These are phyloP conservation scores for Hypsibius dujardini DNA, from an alignment of 1,140 invertebrate genomes.

Conservation along the genomic window DNA sequence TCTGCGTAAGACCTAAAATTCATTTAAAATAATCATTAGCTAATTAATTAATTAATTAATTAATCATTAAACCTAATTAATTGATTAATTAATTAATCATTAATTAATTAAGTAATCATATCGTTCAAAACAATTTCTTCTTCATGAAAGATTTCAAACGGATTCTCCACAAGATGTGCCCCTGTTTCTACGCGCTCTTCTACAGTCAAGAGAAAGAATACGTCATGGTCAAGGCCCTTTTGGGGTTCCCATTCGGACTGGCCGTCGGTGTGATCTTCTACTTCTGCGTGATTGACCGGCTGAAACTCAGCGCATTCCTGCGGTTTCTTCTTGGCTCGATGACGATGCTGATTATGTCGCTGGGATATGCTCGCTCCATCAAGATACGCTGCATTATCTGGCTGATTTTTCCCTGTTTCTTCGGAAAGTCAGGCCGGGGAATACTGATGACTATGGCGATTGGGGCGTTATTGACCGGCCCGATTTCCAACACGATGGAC, in stretches of 20 bases:
- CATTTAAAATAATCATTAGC: neutral
- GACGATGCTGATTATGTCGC: constrained; percentile 23
- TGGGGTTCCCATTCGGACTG: neutral
- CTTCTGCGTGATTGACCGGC: constrained; percentile 21
- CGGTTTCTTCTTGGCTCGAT: constrained; percentile 23
- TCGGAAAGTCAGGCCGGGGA: constrained; percentile 27
- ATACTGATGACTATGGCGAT: constrained; percentile 28
- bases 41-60: no score
- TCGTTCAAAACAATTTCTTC: neutral
- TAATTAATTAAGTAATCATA: no score
- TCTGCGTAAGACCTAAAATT: constrained; percentile 7
- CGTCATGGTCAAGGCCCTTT: neutral
- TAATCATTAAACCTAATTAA: no score
- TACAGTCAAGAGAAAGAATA: constrained; percentile 2
- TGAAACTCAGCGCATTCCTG: constrained; percentile 22
- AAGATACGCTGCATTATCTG: constrained; percentile 26
- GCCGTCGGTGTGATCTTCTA: constrained; percentile 11
- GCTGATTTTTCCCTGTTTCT: constrained; percentile 27
- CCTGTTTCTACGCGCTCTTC: neutral
- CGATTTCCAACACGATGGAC: constrained; percentile 21
- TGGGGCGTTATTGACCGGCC: constrained; percentile 26
- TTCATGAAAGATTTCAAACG: neutral
- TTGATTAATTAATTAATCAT: no score
- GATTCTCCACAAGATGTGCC: neutral
- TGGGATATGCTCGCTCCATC: constrained; percentile 26